Evolutionary conservation across 1,140 invertebrate species (phyloP).

Genomic region (Pseudomyrmex sp.): DNA sequence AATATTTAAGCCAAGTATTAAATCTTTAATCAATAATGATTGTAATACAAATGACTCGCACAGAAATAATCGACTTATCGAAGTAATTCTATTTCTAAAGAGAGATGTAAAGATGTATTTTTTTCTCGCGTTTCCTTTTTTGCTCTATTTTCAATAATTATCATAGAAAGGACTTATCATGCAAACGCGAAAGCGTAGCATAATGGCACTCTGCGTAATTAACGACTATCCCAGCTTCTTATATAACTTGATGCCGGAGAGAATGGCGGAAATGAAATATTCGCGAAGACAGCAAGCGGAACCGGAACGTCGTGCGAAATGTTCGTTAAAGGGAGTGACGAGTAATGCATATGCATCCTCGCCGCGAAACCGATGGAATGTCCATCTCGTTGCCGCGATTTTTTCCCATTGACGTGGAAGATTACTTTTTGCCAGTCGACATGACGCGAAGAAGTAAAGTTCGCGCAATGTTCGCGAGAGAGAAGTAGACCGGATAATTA

Average conservation of each 20-base stretch:
- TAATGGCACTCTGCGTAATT: conserved; percentile 54
- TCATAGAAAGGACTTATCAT: conserved; percentile 34
- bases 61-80: too few relatives aligned
- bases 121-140: not conserved
- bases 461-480: not conserved
- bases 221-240: conserved; percentile 45
- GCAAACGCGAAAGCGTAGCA: conserved; percentile 42
- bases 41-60: too few relatives aligned
- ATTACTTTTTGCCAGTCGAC: conserved; percentile 26
- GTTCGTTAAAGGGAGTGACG: conserved; percentile 55
- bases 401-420: conserved; percentile 12
- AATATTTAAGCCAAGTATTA: too few relatives aligned
- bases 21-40: too few relatives aligned
- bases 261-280: conserved; percentile 64
- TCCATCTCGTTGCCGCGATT: conserved; percentile 5
- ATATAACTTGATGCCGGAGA: conserved; percentile 28
- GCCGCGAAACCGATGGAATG: conserved; percentile 29
- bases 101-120: not conserved
- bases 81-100: too few relatives aligned
- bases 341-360: conserved; percentile 51
- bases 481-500: conserved; percentile 25
- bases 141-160: conserved; percentile 29
- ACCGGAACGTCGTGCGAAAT: conserved; percentile 35
- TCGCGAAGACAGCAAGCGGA: conserved; percentile 28
- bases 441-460: conserved; percentile 9